Evolutionary conservation across 2,797 vertebrate genomes (phyloP), one percentile per base, ranked within the genome.

Genomic region (Pangasius djambal): DNA sequence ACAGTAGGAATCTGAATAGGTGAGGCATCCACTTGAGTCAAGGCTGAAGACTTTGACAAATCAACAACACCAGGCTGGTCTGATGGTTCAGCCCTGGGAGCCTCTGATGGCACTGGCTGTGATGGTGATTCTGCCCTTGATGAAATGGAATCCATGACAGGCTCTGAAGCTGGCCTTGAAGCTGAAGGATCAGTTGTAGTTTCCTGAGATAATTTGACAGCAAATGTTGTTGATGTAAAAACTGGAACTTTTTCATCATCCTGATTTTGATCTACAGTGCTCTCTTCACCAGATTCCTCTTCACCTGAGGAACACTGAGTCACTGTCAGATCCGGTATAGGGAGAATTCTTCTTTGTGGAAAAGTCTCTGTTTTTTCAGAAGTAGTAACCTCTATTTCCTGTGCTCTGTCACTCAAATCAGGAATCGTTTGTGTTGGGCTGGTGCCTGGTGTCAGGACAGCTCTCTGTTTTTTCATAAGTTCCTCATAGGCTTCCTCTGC

Each of bases 231-330:
- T 28, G 69, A 65, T 52, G 93, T 91, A 90, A 93, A 92, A 86
- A 50, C 72, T 74, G 61, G 78, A 79, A 72, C 48, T 22, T 91
- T 88, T 95, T 52, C 83, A 74, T 88, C 91, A 9, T 94, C 93
- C 75, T 94, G 94, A 93, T 96, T 97, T 94, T 97, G 96, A 93
- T 96, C 93, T 2, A 92, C 94, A 96, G 91, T 96, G 94, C 90
- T 94, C 83, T 99, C 98, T 89, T 99, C 97, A 93, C 99, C 98
- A 89, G 97, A 97, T 91, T 98, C 98, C 84, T 97, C 90, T 94
- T 99, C 99, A 94, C 97, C 94, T 84, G 99, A 98, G 92, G 99
- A 99, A 92, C 99, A 99, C 86, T 99, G 98, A 4, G 98, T 99
- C 92, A 99, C 98, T 94, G 95, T 99, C 92, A 99, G 96, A 95